phyloP scores from a whole-genome alignment of 2,113 vertebrate genomes.

The Silurus asotus region DNA sequence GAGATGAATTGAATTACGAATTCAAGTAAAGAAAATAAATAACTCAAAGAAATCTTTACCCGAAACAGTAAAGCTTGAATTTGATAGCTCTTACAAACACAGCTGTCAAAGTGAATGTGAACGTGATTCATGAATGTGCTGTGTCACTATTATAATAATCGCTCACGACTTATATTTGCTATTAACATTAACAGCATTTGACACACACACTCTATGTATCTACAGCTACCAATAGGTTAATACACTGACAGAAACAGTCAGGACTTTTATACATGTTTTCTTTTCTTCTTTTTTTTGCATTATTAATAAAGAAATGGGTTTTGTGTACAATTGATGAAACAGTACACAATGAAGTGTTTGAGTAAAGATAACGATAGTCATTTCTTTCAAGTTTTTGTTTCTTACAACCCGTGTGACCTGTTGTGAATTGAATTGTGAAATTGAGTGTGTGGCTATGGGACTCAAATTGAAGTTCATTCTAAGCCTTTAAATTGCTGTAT shows the following conservation, averaged over 20 bases:
- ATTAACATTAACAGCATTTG: background rate
- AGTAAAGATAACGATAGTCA: background rate
- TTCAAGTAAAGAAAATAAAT: background rate
- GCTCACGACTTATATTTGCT: background rate
- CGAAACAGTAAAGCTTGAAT: background rate
- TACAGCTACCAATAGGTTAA: background rate
- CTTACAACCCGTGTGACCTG: background rate
- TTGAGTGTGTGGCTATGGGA: background rate
- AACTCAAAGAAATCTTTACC: background rate
- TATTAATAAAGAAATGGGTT: background rate
- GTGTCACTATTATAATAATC: background rate
- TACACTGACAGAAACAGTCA: background rate
- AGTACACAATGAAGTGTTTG: background rate
- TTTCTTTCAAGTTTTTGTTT: background rate
- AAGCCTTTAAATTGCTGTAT: background rate
- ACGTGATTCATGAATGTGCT: background rate
- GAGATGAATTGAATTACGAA: background rate
- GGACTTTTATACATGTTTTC: background rate
- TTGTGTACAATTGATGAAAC: background rate
- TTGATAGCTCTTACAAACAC: background rate
- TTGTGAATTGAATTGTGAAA: background rate
- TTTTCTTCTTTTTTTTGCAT: background rate
- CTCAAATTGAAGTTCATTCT: background rate
- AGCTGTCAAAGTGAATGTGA: background rate
- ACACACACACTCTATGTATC: background rate